Conservation (phyloP, 2,888 invertebrate genomes). For the Anoplius nigerrimus region DNA sequence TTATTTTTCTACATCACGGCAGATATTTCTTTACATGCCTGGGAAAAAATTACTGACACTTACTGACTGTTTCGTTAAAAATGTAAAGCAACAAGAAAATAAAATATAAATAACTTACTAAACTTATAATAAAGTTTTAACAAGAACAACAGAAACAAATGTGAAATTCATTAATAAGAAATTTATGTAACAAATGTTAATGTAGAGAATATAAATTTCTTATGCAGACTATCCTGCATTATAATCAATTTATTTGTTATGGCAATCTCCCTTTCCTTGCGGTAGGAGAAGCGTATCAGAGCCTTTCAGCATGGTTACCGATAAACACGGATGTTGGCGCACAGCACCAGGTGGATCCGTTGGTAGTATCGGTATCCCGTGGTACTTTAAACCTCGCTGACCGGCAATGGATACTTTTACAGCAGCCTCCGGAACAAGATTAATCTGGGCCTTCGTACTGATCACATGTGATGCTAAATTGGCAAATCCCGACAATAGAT, state of each 20-base stretch:
- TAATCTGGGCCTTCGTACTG: slow-evolving; percentile 63
- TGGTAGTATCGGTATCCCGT: slow-evolving; percentile 69
- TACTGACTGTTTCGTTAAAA: no score
- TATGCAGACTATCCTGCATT: slow-evolving; percentile 33
- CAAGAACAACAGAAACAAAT: neutral
- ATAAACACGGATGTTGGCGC: slow-evolving; percentile 65
- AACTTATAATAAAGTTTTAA: slow-evolving; percentile 11
- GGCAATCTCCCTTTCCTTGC: slow-evolving; percentile 43
- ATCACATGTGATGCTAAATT: slow-evolving; percentile 59
- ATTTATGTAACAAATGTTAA: slow-evolving; percentile 23
- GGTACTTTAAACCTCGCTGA: slow-evolving; percentile 65
- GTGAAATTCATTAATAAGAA: slow-evolving; percentile 14
- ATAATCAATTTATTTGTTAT: slow-evolving; percentile 33
- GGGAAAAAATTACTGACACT: no score
- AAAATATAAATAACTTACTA: slow-evolving; percentile 25
- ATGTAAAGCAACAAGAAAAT: neutral
- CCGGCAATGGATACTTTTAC: slow-evolving; percentile 64
- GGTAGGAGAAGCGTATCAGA: slow-evolving; percentile 50
- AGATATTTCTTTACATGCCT: no score
- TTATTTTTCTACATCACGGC: no score
- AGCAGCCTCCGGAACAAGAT: slow-evolving; percentile 59
- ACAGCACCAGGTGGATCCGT: slow-evolving; percentile 65
- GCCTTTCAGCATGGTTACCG: slow-evolving; percentile 68
- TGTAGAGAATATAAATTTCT: slow-evolving; percentile 38
- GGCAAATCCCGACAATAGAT: slow-evolving; percentile 56